Evolutionary conservation across 2,797 vertebrate genomes (phyloP).

Genomic region (Semaprochilodus insignis): DNA sequence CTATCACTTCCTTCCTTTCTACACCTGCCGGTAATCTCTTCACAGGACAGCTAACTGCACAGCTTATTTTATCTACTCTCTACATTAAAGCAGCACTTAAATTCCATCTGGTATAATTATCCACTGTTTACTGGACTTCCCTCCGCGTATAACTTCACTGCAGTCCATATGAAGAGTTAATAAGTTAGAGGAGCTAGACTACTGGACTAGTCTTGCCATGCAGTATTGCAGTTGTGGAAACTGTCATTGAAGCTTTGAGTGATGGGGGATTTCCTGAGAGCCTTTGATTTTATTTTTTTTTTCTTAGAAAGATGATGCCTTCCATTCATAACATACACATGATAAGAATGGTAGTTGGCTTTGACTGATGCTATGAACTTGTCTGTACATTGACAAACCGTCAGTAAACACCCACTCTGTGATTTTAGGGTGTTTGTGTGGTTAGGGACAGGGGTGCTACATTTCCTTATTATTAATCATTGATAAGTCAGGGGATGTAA

Average conservation of each 20-base stretch:
- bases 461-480: neutral
- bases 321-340: neutral
- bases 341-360: neutral
- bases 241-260: neutral
- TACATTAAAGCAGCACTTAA: neutral
- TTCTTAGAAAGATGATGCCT: neutral
- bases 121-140: no score
- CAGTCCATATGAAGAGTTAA: neutral
- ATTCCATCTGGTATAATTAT: no score
- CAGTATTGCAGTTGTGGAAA: neutral
- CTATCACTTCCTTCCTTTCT: conserved; percentile 34
- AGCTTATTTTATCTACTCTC: neutral
- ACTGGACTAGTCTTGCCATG: neutral
- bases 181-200: neutral
- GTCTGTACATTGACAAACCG: neutral
- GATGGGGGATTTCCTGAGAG: neutral
- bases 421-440: neutral
- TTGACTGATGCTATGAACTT: no score
- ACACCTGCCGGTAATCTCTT: neutral
- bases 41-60: neutral
- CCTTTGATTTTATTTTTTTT: neutral
- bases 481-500: neutral
- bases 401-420: neutral
- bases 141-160: no score
- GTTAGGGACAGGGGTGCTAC: neutral